Evolutionary conservation across 2,888 invertebrate species (phyloP).

Genomic region (Ashinkailepas kermadecensis): DNA sequence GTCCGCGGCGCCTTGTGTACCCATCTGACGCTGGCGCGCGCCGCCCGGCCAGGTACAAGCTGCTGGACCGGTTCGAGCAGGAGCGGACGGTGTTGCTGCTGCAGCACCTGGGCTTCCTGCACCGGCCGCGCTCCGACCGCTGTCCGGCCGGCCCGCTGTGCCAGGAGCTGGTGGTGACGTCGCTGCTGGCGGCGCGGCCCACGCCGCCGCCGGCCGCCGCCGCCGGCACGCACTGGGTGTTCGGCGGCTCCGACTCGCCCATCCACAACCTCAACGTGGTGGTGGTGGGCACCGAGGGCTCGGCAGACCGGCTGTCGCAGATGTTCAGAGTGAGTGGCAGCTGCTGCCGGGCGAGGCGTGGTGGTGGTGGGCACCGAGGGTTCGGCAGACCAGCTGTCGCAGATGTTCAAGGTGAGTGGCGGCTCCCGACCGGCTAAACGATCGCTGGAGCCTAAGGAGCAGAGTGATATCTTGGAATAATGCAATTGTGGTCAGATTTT

Average conservation of each 20-base stretch:
- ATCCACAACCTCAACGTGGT: constrained; percentile 74
- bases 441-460: too few relatives aligned
- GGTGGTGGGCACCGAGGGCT: constrained; percentile 60
- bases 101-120: constrained; percentile 90
- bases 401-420: constrained; percentile 60
- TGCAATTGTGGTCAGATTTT: too few relatives aligned
- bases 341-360: too few relatives aligned
- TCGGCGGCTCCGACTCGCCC: constrained; percentile 52
- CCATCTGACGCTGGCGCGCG: neutral
- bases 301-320: constrained; percentile 77
- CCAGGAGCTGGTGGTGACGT: constrained; percentile 67
- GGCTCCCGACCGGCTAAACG: neutral
- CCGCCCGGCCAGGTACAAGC: constrained; percentile 65
- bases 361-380: constrained; percentile 65
- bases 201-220: neutral
- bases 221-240: constrained; percentile 45
- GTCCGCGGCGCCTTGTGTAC: too few relatives aligned
- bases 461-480: too few relatives aligned
- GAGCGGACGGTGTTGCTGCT: constrained; percentile 89
- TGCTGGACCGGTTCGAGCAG: constrained; percentile 86
- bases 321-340: constrained; percentile 57
- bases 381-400: constrained; percentile 76
- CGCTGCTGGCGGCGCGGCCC: constrained; percentile 56
- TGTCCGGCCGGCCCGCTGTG: constrained; percentile 83
- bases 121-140: constrained; percentile 88